Conservation (phyloP, 2,797 vertebrate genomes). For the Pagetopsis macropterus region DNA sequence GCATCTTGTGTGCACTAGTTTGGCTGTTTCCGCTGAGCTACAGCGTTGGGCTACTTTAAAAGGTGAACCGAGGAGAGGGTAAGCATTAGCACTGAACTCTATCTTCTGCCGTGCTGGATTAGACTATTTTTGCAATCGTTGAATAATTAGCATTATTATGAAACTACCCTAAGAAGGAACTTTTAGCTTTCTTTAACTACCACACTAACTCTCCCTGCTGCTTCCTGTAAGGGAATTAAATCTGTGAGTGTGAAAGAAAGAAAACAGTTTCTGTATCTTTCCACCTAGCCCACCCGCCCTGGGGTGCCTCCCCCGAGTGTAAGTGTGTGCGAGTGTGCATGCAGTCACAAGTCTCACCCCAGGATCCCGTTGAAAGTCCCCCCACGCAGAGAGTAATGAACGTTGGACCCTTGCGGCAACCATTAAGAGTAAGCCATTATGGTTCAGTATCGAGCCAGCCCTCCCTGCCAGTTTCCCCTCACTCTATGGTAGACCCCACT, state of each 20-base stretch:
- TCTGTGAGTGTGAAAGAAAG: slow-evolving; percentile 22
- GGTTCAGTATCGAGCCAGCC: slow-evolving; percentile 64
- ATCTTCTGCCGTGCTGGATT: slow-evolving; percentile 33
- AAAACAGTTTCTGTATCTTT: slow-evolving; percentile 33
- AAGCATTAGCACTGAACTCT: slow-evolving; percentile 29
- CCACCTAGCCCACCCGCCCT: slow-evolving; percentile 30
- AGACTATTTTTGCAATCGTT: slow-evolving; percentile 28
- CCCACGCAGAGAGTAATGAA: slow-evolving; percentile 75
- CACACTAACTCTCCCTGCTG: slow-evolving; percentile 8
- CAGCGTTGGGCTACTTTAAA: slow-evolving; percentile 54
- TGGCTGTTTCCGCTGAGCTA: slow-evolving; percentile 63
- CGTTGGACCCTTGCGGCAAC: slow-evolving; percentile 67
- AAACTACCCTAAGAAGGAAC: slow-evolving; percentile 27
- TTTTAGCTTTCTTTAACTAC: slow-evolving; percentile 42
- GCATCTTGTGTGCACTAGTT: slow-evolving; percentile 66
- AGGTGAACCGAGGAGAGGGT: slow-evolving; percentile 54
- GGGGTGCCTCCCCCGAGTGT: slow-evolving; percentile 39
- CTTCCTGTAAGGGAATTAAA: slow-evolving; percentile 18
- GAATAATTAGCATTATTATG: slow-evolving; percentile 53
- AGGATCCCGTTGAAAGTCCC: slow-evolving; percentile 53
- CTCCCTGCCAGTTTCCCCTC: slow-evolving; percentile 69
- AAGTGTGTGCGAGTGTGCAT: slow-evolving; percentile 32
- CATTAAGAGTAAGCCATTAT: slow-evolving; percentile 77
- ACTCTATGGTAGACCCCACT: slow-evolving; percentile 68
- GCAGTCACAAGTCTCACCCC: slow-evolving; percentile 52